Evolutionary conservation across 2,888 invertebrate species (phyloP), one percentile per base, ranked within the genome.

Genomic region (Nebria brevicollis): DNA sequence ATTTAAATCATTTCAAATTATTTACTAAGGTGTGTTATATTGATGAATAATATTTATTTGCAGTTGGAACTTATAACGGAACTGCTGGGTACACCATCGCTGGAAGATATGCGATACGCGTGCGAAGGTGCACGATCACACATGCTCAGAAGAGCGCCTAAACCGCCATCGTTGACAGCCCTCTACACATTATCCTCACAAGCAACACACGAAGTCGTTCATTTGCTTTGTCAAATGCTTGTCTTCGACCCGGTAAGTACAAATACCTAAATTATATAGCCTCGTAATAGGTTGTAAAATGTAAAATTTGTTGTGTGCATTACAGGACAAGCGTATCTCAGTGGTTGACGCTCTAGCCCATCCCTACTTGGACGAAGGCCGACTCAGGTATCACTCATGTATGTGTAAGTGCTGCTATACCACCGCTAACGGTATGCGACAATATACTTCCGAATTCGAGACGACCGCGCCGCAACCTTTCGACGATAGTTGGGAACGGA

Each of bases 351-450:
- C 99, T 54, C 92, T 99, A 85, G 95, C 97, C 79, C 99, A 99
- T 91, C 98, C 98, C 7, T 99, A 99, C 91, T 91, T 99, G 84
- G 98, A 98, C 88, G 99, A 99, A 89, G 99, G 99, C 42, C 94
- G 99, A 84, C 93, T 99, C 87, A 94, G 99, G 87, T 99, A 98
- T 92, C 99, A 99, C 91, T 99, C 98, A 83, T 99, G 99, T 90
- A 99, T 99, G 99, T 99, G 99, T 92, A 96, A 96, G 89, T 99
- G 99, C 88, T 99, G 99, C 91, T 97, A 95, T 90, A 94, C 95
- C 81, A 93, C 94, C 83, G 92, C 92, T 82, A 92, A 93, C 81
- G 93, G 94, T 75, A 93, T 95, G 91, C 91, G 98, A 82, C 97
- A 97, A 89, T 98, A 97, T 91, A 94, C 95, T 82, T 91, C 93